Conservation (phyloP, 1,140 invertebrate genomes). For the Bombus haemorrhoidalis region DNA sequence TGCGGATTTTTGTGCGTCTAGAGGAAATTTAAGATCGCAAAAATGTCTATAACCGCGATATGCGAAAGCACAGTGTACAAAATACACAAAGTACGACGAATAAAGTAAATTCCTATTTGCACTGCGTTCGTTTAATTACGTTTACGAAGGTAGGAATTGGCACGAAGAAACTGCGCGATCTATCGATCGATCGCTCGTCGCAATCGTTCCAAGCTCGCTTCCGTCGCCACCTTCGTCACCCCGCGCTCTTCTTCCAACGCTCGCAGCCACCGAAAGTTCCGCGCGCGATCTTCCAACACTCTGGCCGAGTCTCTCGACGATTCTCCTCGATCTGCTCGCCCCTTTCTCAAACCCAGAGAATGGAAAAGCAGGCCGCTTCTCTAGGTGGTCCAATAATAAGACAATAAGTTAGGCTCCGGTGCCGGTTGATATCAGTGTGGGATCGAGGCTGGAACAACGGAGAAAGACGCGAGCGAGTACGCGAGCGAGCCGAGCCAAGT, state of each 20-base stretch:
- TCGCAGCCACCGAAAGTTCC: not conserved
- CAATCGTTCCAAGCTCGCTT: not conserved
- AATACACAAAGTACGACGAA: no score
- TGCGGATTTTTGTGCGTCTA: no score
- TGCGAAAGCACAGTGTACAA: no score
- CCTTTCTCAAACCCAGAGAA: not conserved
- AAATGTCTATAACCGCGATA: no score
- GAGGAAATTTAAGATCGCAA: no score
- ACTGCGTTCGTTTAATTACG: no score
- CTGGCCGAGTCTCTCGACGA: not conserved
- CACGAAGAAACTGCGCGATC: not conserved
- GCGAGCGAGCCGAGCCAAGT: constrained; percentile 14
- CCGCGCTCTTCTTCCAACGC: not conserved
- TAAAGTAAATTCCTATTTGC: no score
- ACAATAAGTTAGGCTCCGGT: constrained; percentile 68
- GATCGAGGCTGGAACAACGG: constrained; percentile 63
- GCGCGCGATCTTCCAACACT: not conserved
- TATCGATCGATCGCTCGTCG: no score
- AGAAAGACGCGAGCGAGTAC: constrained; percentile 38
- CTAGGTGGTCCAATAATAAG: constrained; percentile 82
- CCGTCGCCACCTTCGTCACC: no score
- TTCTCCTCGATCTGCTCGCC: not conserved
- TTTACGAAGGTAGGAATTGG: no score
- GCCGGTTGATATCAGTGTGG: constrained; percentile 67
- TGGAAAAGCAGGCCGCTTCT: constrained; percentile 55